Conservation (phyloP, 2,888 invertebrate species). For the Cheilosia variabilis region DNA sequence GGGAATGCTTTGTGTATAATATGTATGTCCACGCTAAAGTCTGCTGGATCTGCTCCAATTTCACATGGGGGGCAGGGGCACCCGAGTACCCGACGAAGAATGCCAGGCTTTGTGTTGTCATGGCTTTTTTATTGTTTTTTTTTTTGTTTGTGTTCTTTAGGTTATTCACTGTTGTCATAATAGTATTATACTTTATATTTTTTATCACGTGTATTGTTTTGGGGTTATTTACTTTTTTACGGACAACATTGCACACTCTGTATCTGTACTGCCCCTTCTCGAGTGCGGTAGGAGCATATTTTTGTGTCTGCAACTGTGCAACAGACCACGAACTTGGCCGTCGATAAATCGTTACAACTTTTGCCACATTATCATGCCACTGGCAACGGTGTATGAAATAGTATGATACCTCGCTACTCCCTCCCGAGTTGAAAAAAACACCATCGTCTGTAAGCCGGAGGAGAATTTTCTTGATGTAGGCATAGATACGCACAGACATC, state of each 20-base stretch:
- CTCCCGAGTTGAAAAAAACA: background rate
- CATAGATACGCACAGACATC: background rate
- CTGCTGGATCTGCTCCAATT: background rate
- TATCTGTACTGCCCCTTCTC: background rate
- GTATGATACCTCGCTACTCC: background rate
- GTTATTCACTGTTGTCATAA: slow-evolving; percentile 60
- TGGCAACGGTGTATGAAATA: slow-evolving; percentile 8
- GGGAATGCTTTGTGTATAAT: slow-evolving; percentile 33
- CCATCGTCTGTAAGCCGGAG: background rate
- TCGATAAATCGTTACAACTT: slow-evolving; percentile 28
- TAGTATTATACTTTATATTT: slow-evolving; percentile 39
- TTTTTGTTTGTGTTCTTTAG: slow-evolving; percentile 1
- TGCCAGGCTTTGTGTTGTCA: slow-evolving; percentile 48
- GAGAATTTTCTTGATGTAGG: slow-evolving; percentile 21
- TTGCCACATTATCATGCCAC: slow-evolving; percentile 24
- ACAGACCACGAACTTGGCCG: slow-evolving; percentile 34
- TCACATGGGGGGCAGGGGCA: background rate
- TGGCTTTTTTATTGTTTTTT: slow-evolving; percentile 1
- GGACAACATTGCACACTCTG: background rate
- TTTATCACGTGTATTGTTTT: slow-evolving; percentile 48
- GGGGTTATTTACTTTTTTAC: background rate
- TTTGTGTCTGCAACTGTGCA: slow-evolving; percentile 8
- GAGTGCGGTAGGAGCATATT: background rate
- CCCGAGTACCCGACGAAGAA: background rate
- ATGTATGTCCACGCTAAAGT: slow-evolving; percentile 12